Evolutionary conservation across 2,113 vertebrate species (phyloP).

Genomic region (Pelvicachromis taeniatus): DNA sequence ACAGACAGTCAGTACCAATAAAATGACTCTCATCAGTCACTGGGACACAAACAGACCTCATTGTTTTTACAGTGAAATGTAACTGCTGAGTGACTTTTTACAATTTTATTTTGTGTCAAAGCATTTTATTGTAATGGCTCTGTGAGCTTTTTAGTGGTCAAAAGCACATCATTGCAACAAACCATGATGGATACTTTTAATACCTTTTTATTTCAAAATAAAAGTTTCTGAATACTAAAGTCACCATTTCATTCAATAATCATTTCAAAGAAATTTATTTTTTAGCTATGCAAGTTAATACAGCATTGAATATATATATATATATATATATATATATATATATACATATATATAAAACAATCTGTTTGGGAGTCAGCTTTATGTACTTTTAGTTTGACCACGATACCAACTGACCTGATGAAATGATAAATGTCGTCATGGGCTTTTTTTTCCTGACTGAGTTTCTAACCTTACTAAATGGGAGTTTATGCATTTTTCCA

Average conservation of each 20-base stretch:
- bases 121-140: neutral
- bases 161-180: neutral
- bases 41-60: neutral
- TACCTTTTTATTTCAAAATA: neutral
- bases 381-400: neutral
- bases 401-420: neutral
- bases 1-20: neutral
- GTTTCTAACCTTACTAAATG: neutral
- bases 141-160: neutral
- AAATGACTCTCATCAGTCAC: neutral
- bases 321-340: neutral
- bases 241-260: neutral
- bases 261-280: neutral
- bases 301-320: neutral
- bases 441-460: neutral
- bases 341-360: no score
- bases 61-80: neutral
- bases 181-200: neutral
- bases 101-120: conserved; percentile 4
- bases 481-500: neutral
- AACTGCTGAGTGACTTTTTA: neutral
- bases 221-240: neutral
- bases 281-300: neutral
- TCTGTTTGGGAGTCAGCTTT: neutral
- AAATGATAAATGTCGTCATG: neutral